These are phyloP conservation scores for Montipora cactus DNA, from an alignment of 64 coral and sea anemone genomes.

Conservation along the genomic window DNA sequence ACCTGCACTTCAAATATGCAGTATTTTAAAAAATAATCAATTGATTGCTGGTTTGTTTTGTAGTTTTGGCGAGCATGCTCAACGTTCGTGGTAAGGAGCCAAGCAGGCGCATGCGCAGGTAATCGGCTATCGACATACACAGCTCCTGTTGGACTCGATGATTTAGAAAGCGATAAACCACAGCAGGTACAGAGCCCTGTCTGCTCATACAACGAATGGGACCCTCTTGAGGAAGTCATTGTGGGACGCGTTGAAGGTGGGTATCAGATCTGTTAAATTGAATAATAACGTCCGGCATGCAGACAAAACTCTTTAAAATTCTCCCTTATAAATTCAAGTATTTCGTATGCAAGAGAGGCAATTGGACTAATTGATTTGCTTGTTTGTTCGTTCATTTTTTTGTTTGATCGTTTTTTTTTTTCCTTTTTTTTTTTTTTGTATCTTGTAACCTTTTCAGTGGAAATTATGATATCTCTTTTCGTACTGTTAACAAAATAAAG, in stretches of 20 bases:
- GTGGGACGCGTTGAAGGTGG: slow-evolving; percentile 73
- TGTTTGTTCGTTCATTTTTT: too few species aligned
- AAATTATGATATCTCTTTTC: too few species aligned
- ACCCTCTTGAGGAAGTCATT: slow-evolving; percentile 83
- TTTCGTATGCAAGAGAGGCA: too few species aligned
- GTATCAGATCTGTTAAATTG: not conserved
- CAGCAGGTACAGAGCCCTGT: slow-evolving; percentile 55
- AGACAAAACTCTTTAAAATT: too few species aligned
- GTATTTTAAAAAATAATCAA: too few species aligned
- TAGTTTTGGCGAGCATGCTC: slow-evolving; percentile 20
- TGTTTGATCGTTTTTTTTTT: too few species aligned
- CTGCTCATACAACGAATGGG: slow-evolving; percentile 81
- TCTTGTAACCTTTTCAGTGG: too few species aligned
- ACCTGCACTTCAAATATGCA: too few species aligned
- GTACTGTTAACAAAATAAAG: too few species aligned
- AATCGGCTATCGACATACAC: not conserved
- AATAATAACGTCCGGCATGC: not conserved
- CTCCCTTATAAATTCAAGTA: too few species aligned
- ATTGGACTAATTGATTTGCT: too few species aligned
- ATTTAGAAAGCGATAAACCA: not conserved
- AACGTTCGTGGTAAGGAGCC: not conserved
- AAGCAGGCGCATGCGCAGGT: not conserved
- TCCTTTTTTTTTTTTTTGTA: too few species aligned
- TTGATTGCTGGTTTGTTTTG: not conserved
- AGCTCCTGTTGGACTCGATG: not conserved